A percentile compares a stretch with the other conserved stretches of the same genome.
Evolutionary conservation across 37 sponge, comb jelly and placozoan genomes (phyloP).

Genomic region (Dysidea cf. avara): DNA sequence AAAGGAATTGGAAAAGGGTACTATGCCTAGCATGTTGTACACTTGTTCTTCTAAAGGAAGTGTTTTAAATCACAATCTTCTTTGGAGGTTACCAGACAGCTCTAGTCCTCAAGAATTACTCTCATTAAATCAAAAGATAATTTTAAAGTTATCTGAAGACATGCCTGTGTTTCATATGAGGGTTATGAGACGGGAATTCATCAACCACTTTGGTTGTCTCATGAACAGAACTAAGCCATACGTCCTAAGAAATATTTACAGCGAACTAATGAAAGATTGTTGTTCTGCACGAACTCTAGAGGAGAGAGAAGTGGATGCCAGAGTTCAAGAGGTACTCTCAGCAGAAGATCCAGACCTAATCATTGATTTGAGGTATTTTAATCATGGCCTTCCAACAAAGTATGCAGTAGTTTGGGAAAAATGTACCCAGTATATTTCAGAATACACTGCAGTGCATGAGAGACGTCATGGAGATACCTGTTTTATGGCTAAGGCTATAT

Average conservation of each 20-base stretch:
- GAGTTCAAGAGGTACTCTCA: conserved; percentile 15
- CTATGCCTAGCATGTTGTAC: conserved; percentile 9
- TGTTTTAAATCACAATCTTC: neutral
- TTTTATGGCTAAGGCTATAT: conserved; percentile 40
- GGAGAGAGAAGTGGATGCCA: conserved; percentile 14
- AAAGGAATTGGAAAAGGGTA: too few relatives aligned
- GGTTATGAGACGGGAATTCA: conserved; percentile 36
- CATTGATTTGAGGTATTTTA: conserved; percentile 22
- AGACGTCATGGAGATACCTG: conserved; percentile 29
- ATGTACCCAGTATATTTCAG: conserved; percentile 9
- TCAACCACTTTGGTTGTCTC: conserved; percentile 3
- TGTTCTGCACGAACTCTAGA: neutral
- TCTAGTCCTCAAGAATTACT: neutral
- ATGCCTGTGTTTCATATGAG: conserved; percentile 27
- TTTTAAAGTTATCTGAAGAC: neutral
- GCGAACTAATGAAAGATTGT: conserved; percentile 13
- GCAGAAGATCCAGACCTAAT: conserved; percentile 21
- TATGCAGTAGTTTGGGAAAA: conserved; percentile 25
- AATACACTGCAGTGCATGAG: conserved; percentile 38
- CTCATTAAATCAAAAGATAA: conserved; percentile 10
- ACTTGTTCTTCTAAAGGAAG: conserved; percentile 19
- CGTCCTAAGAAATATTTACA: conserved; percentile 2
- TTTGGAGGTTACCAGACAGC: conserved; percentile 16
- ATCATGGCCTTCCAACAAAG: conserved; percentile 11
- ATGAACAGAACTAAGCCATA: neutral